Evolutionary conservation across 2,113 vertebrate genomes (phyloP), one percentile per base, ranked within the genome.

Genomic region (Cichladusa arquata): DNA sequence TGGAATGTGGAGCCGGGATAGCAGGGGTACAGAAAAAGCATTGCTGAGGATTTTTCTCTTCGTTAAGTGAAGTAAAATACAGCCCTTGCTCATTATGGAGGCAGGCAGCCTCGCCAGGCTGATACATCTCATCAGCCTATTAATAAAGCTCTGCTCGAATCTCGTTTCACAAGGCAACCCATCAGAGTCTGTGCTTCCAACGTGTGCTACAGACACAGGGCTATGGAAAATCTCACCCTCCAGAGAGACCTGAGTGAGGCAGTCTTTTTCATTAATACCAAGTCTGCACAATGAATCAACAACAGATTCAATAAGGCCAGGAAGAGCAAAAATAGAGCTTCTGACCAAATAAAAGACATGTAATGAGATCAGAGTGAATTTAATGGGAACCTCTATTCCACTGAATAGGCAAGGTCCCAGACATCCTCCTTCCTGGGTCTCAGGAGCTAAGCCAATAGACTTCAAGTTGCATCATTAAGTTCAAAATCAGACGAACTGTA

Each of bases 241-340:
- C 25, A 42, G 92, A 93, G 92, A 94, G 95, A 92, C 78, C 90
- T 88, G 65, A 94, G 82, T 79, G 84, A 93, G 89, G 87, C 81
- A 90, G 91, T 88, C 93, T 77, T 83, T 91, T 88, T 93, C 92
- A 91, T 93, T 94, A 96, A 88, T 78, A 95, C 81, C 86, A 93
- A 94, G 70, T 65, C 95, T 79, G 88, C 38, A 65, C 90, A 95
- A 97, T 96, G 95, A 96, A 97, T 96, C 95, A 96, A 97, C 93
- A 97, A 96, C 94, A 96, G 96, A 97, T 97, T 96, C 96, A 95
- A 94, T 96, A 97, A 95, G 93, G 90, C 92, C 92, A 94, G 93
- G 93, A 97, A 97, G 96, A 96, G 92, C 61, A 92, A 92, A 88
- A 93, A 88, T 92, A 92, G 93, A 95, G 85, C 94, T 96, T 96